Base-by-base conservation (phyloP, 2,888 invertebrate species). In the Synergus laeviventris region DNA sequence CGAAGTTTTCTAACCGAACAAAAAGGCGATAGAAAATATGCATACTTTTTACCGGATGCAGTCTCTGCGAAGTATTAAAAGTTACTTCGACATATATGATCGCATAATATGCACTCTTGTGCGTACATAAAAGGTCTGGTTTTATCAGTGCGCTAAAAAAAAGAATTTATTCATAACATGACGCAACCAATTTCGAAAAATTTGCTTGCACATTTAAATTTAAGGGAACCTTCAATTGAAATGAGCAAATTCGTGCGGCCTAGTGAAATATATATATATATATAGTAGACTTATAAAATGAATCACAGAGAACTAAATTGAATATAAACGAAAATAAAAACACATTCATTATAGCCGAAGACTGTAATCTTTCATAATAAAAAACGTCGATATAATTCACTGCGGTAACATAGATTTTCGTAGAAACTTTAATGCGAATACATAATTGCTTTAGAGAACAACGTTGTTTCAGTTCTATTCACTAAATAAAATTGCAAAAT, bases 141-240 rank as follows among this genome's bases (percentile, higher is more conserved):
- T 59, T 59, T 59, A 59, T 59, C 59, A 59, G 59, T 59, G 59
- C 24, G 59, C 14, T 21, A 24, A 59, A 18, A 56, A 59, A 24
- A 0, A 59, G 4, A 24, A 12, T 14, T 59, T 59, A 18, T 18
- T n/a, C 8, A 49, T 8, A 54, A 18, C 16, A 49, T 2, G 8
- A 49, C 2, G n/a, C n/a, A n/a, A 49, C 8, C 8, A 49, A 18
- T 49, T 8, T n/a, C n/a, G 9, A n/a, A n/a, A 18, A 9, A 49
- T 18, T 2, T 31, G n/a, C n/a, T 18, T 49, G n/a, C n/a, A n/a
- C 2, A 49, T 49, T 49, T 49, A 0, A 18, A 49, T 49, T 49
- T 4, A 31, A 31, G 31, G 31, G 31, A 31, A 31, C 31, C 31
- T 31, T 31, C 31, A 31, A 31, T 31, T 31, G 2, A 31, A 31